Base-by-base conservation (phyloP, 1,140 invertebrate species). In the Scaptomyza graminum region DNA sequence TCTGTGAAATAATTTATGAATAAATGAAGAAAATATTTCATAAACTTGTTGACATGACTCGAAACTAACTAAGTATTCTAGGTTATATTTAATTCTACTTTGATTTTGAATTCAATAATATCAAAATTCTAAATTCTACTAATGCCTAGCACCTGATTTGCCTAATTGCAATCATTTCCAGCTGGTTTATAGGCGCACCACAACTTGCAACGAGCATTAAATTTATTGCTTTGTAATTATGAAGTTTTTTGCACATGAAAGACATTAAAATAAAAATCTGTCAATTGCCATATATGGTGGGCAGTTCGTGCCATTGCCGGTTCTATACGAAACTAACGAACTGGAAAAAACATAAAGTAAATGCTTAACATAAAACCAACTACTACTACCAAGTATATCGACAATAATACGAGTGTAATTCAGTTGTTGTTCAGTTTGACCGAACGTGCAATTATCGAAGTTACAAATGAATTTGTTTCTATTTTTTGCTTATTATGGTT, bases 391-490 rank as follows among this genome's bases (percentile, higher is more conserved):
- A n/a, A n/a, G 12, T 41, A 34, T 34, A 34, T 34, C 31, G 31
- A 9, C 6, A 9, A 8, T 34, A 34, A 8, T 9, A 34, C 31
- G 31, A 34, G 7, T 8, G 31, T 34, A 13, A 56, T 31, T 16
- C 25, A 34, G 37, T 41, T 41, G 37, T 59, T 55, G 13, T 59
- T 37, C 43, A 65, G 22, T 16, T 49, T 61, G 55, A 44, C 54
- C 52, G 79, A 82, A 82, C 77, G 74, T 82, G 74, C 78, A 77
- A 82, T 81, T 82, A 76, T 80, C 69, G 68, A 68, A 68, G 74
- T 81, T 81, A 76, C 77, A 80, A 75, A 74, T 72, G 57, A 46
- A 63, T 72, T 80, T 67, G 37, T 52, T 70, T 54, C 57, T 62
- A 34, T 39, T 62, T 50, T 57, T 74, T 43, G 43, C 67, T 77